Evolutionary conservation across 2,888 invertebrate species (phyloP).

Genomic region (Apotomis capreana): DNA sequence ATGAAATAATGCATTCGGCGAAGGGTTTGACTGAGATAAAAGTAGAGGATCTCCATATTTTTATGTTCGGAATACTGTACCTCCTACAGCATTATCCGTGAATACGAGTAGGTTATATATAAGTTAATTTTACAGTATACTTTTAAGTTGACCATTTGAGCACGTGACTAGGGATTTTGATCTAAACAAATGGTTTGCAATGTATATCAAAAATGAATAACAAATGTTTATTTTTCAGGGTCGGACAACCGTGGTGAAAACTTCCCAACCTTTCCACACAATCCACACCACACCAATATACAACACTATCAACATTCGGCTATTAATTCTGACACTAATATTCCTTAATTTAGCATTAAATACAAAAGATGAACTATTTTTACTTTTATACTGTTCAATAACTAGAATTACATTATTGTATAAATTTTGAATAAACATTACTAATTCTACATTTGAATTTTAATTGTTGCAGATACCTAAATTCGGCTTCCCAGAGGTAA

Average conservation of each 20-base stretch:
- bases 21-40: too few relatives aligned
- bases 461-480: constrained; percentile 42
- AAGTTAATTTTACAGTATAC: too few relatives aligned
- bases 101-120: too few relatives aligned
- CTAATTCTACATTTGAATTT: constrained; percentile 18
- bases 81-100: too few relatives aligned
- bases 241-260: constrained; percentile 26
- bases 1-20: too few relatives aligned
- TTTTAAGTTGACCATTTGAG: too few relatives aligned
- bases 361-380: constrained; percentile 32
- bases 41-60: too few relatives aligned
- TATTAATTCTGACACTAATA: constrained; percentile 2
- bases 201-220: neutral
- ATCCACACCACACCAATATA: constrained; percentile 4
- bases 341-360: neutral
- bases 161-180: too few relatives aligned
- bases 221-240: constrained; percentile 20
- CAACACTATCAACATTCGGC: constrained; percentile 3
- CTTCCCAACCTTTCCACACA: neutral
- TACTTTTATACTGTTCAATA: constrained; percentile 14
- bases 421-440: constrained; percentile 19
- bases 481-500: constrained; percentile 35
- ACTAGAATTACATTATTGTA: constrained; percentile 9
- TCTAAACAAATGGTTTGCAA: too few relatives aligned
- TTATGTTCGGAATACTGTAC: too few relatives aligned